Conservation (phyloP, 2,797 vertebrate species). For the Enteromius paludinosus region DNA sequence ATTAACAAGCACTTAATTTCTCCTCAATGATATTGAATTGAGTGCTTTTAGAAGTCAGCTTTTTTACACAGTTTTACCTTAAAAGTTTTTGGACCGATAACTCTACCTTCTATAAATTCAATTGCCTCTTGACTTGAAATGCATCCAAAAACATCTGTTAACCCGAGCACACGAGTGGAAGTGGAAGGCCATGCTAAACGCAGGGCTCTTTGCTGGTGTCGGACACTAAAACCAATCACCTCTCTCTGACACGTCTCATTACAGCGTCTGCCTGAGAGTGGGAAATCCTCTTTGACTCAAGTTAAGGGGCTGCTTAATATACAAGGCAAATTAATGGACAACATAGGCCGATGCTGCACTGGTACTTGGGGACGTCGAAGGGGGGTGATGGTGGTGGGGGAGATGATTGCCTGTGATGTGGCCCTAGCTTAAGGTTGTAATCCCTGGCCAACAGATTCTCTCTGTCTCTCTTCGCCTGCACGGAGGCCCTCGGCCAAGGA, state of each 20-base stretch:
- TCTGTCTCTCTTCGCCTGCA: slow-evolving; percentile 70
- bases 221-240: slow-evolving; percentile 56
- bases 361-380: slow-evolving; percentile 61
- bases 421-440: slow-evolving; percentile 79
- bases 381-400: slow-evolving; percentile 64
- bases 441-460: slow-evolving; percentile 80
- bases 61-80: neutral
- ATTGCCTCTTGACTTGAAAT: slow-evolving; percentile 52
- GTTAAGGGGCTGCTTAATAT: slow-evolving; percentile 80
- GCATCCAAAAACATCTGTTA: slow-evolving; percentile 54
- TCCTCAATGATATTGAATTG: neutral
- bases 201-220: slow-evolving; percentile 40
- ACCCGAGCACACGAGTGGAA: slow-evolving; percentile 47
- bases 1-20: neutral
- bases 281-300: slow-evolving; percentile 76
- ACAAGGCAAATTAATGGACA: slow-evolving; percentile 79
- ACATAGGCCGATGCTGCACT: slow-evolving; percentile 74
- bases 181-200: slow-evolving; percentile 45
- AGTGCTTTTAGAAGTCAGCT: neutral
- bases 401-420: slow-evolving; percentile 82
- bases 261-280: slow-evolving; percentile 70
- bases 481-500: slow-evolving; percentile 74
- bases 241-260: slow-evolving; percentile 70
- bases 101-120: slow-evolving; percentile 31
- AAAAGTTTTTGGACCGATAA: neutral